Percentiles rank a stretch among this genome's conserved stretches.
phyloP scores from a whole-genome alignment of 2,797 vertebrate species.

The Pachyuromys duprasi region DNA sequence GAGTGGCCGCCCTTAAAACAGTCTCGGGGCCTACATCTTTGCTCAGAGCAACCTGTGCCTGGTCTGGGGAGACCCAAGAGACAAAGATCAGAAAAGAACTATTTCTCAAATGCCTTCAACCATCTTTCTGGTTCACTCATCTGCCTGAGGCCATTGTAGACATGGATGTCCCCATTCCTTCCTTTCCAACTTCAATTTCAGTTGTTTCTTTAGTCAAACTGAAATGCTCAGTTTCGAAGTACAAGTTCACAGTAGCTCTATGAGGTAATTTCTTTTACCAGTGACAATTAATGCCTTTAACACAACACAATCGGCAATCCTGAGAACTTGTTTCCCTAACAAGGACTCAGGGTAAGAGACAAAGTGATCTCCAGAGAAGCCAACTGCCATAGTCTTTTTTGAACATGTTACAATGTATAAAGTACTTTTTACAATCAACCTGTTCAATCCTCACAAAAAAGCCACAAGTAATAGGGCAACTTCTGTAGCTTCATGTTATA shows the following conservation, averaged over 20 bases:
- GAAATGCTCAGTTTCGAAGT: conserved; percentile 22
- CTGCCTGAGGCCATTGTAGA: not conserved
- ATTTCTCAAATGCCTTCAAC: not conserved
- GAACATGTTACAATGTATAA: not conserved
- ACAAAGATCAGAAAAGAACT: not conserved
- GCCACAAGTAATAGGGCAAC: not conserved
- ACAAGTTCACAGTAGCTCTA: not conserved
- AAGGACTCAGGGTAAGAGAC: not conserved
- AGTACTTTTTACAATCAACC: not conserved
- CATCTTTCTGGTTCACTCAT: not conserved
- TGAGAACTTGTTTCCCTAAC: not conserved
- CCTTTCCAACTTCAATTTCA: not conserved
- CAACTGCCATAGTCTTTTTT: not conserved
- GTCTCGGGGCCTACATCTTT: conserved; percentile 72
- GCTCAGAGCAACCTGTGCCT: conserved; percentile 77
- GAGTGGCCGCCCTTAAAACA: conserved; percentile 80
- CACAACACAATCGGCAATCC: not conserved
- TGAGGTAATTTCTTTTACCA: not conserved
- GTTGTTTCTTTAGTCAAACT: not conserved
- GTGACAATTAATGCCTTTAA: conserved; percentile 26
- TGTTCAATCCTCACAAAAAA: conserved; percentile 8
- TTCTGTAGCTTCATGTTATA: not conserved
- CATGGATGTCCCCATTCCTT: not conserved
- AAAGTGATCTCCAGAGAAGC: not conserved
- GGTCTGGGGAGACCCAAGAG: conserved; percentile 70